Evolutionary conservation across 2,888 invertebrate genomes (phyloP).

Genomic region (Ischnura elegans): DNA sequence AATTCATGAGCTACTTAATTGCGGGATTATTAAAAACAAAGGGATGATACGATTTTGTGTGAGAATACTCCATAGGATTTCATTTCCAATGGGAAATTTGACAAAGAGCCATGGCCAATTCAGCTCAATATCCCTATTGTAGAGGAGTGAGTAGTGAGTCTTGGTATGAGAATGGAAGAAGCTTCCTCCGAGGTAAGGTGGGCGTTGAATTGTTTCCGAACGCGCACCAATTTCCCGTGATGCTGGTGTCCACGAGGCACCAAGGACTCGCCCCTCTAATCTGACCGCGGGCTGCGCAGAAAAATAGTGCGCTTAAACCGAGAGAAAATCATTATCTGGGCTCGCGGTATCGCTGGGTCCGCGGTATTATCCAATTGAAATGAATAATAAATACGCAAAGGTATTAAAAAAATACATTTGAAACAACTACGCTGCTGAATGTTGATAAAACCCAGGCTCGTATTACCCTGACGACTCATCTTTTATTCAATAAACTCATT

Average conservation of each 20-base stretch:
- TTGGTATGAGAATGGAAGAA: no score
- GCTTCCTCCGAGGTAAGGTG: no score
- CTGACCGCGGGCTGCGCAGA: neutral
- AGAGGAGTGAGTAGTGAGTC: no score
- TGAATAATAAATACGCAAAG: constrained; percentile 16
- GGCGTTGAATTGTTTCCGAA: no score
- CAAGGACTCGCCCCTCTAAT: constrained; percentile 15
- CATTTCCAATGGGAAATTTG: no score
- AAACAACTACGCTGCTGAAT: neutral
- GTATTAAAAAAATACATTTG: neutral
- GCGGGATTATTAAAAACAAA: no score
- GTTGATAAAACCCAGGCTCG: neutral
- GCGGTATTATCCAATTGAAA: neutral
- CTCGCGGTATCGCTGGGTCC: neutral
- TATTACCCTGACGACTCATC: neutral
- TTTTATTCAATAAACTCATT: constrained; percentile 1
- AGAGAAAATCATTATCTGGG: constrained; percentile 23
- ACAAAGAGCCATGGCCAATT: no score
- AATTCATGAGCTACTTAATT: no score
- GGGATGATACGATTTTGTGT: no score
- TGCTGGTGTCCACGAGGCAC: neutral
- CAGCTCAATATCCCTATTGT: no score
- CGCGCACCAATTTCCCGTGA: no score
- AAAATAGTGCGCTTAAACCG: neutral
- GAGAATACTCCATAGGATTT: no score